Evolutionary conservation across 2,888 invertebrate species (phyloP), one percentile per base, ranked within the genome.

Genomic region (Epinotia brunnichana): DNA sequence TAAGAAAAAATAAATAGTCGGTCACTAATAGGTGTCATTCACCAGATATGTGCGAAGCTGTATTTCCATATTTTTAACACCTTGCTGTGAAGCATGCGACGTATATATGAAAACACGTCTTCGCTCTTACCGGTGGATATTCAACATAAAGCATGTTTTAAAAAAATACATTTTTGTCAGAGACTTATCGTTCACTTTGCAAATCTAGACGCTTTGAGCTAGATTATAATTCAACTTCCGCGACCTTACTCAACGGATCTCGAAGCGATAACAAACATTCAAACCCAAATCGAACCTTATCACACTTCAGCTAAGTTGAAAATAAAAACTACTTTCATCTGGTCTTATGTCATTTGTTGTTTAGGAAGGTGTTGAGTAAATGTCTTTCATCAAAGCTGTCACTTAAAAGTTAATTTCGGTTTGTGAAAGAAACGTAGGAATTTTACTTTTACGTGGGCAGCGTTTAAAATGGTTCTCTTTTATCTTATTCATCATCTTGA

Each of bases 341-440:
- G 10, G 17, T 24, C 24, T 56, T 66, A 0, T 21, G 24, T 41
- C 56, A 4, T n/a, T 56, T 41, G 21, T 11, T 11, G 11, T 56
- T n/a, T 41, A 7, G n/a, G 41, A 10, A 15, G n/a, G 39, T 24
- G 54, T 51, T 51, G 64, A 64, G 19, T 51, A 64, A 64, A 66
- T 56, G 56, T 54, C 66, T 66, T 24, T 66, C 66, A 39, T 41
- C 66, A 66, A 44, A 66, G 24, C 66, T 66, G 66, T 66, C 66
- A 66, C 66, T 54, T 39, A 24, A n/a, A 21, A 56, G 41, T 56
- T 66, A 66, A 66, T 66, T 66, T 66, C n/a, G 44, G 19, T 56
- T n/a, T n/a, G 66, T 41, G 41, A 56, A 66, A 54, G 19, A 62
- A 21, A 56, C 24, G 66, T 10, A 63, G 51, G 63, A 66, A 66